phyloP scores from a whole-genome alignment of 1,140 invertebrate genomes.

The Lordiphosa stackelbergi region DNA sequence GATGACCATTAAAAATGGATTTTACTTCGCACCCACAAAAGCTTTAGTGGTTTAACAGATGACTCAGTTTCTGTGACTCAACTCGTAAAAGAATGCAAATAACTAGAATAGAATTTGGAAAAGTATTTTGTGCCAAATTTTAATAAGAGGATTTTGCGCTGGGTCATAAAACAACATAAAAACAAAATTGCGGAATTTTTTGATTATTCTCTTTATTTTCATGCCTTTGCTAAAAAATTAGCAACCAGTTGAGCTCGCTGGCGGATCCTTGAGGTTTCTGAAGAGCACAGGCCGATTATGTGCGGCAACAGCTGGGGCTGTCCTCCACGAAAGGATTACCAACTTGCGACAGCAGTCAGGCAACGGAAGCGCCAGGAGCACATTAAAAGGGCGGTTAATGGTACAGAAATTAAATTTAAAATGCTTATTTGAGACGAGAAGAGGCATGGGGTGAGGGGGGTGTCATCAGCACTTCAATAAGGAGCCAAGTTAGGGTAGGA shows the following conservation, averaged over 20 bases:
- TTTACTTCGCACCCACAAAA: too few relatives aligned
- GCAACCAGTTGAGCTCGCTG: conserved; percentile 24
- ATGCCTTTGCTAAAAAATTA: conserved; percentile 49
- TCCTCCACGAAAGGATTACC: conserved; percentile 48
- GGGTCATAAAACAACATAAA: conserved; percentile 6
- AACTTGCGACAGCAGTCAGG: conserved; percentile 18
- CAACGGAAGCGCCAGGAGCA: conserved; percentile 8
- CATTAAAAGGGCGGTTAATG: conserved; percentile 1
- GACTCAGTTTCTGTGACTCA: background rate
- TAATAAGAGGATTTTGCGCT: conserved; percentile 12
- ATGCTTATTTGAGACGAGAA: conserved; percentile 12
- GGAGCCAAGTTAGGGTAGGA: conserved; percentile 3
- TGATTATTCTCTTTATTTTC: conserved; percentile 19
- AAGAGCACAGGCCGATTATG: conserved; percentile 43
- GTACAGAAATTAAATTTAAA: conserved; percentile 32
- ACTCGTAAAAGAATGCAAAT: background rate
- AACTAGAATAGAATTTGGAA: background rate
- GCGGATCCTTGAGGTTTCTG: conserved; percentile 11
- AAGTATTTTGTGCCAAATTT: conserved; percentile 13
- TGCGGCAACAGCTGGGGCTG: conserved; percentile 55
- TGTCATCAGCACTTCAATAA: conserved; percentile 18
- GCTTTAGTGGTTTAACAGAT: too few relatives aligned
- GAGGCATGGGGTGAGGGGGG: background rate
- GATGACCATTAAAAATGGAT: too few relatives aligned
- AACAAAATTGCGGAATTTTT: background rate